Evolutionary conservation across 2,888 invertebrate species (phyloP).

Genomic region (Andrena fulva): DNA sequence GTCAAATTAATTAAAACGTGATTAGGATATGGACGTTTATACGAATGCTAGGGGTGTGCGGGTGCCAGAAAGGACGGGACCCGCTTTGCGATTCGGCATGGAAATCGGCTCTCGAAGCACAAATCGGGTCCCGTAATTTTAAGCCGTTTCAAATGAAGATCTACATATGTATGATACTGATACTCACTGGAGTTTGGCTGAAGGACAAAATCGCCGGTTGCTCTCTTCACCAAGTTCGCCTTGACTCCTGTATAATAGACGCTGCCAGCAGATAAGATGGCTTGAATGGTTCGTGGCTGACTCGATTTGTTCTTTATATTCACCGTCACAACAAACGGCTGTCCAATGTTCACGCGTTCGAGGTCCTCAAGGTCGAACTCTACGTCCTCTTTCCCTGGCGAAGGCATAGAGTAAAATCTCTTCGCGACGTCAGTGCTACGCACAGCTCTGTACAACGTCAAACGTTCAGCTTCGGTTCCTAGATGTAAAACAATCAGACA

Average conservation of each 20-base stretch:
- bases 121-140: no score
- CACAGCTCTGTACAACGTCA: slow-evolving; percentile 91
- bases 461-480: slow-evolving; percentile 90
- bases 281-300: slow-evolving; percentile 88
- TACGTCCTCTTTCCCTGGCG: slow-evolving; percentile 87
- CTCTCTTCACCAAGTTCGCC: slow-evolving; percentile 89
- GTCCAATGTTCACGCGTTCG: slow-evolving; percentile 89
- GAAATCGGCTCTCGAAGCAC: no score
- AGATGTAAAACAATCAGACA: neutral
- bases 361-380: slow-evolving; percentile 89
- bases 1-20: slow-evolving; percentile 1
- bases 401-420: slow-evolving; percentile 88
- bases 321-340: slow-evolving; percentile 89
- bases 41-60: no score
- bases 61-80: no score
- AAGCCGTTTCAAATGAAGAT: no score
- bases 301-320: slow-evolving; percentile 88
- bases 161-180: slow-evolving; percentile 57
- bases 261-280: slow-evolving; percentile 89
- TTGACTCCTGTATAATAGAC: slow-evolving; percentile 92
- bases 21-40: no score
- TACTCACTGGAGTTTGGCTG: slow-evolving; percentile 88
- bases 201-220: slow-evolving; percentile 88
- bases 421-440: slow-evolving; percentile 89
- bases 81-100: no score